Percentiles rank a stretch among this genome's conserved stretches.
These are phyloP conservation scores for Syrrhaptes paradoxus DNA, from an alignment of 2,113 vertebrate species.

Conservation along the genomic window DNA sequence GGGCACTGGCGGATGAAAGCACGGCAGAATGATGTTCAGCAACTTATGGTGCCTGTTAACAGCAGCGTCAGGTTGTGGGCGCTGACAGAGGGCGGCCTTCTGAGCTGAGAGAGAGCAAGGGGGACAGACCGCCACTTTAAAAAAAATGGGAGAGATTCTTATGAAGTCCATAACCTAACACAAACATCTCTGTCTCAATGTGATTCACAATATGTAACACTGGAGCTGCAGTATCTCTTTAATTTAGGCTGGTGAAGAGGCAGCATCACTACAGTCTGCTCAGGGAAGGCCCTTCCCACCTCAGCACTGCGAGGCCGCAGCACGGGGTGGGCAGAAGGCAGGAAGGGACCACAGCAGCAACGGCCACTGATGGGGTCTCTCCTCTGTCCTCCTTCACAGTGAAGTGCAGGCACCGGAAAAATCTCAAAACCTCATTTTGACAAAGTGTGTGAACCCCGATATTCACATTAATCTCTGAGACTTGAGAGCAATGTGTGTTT, in stretches of 20 bases:
- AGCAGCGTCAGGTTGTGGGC: not conserved
- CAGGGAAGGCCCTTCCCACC: not conserved
- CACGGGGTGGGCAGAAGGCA: not conserved
- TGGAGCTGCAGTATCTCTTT: not conserved
- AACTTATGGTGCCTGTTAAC: not conserved
- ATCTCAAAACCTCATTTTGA: not conserved
- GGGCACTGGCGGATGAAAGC: not conserved
- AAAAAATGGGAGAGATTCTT: not conserved
- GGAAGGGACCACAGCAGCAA: not conserved
- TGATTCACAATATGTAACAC: not conserved
- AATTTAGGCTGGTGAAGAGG: not conserved
- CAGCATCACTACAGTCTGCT: not conserved
- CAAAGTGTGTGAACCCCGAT: not conserved
- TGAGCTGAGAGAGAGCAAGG: not conserved
- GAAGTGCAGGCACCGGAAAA: fast-evolving
- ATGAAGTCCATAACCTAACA: not conserved
- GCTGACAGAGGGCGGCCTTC: not conserved
- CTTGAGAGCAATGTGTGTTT: fast-evolving
- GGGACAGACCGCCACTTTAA: not conserved
- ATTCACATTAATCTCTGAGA: not conserved
- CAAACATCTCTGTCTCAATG: not conserved
- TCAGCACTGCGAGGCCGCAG: fast-evolving
- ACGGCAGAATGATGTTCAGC: not conserved
- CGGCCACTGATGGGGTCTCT: not conserved
- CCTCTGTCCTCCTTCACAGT: not conserved